Evolutionary conservation across 2,888 invertebrate species (phyloP).

Genomic region (Automeris io): DNA sequence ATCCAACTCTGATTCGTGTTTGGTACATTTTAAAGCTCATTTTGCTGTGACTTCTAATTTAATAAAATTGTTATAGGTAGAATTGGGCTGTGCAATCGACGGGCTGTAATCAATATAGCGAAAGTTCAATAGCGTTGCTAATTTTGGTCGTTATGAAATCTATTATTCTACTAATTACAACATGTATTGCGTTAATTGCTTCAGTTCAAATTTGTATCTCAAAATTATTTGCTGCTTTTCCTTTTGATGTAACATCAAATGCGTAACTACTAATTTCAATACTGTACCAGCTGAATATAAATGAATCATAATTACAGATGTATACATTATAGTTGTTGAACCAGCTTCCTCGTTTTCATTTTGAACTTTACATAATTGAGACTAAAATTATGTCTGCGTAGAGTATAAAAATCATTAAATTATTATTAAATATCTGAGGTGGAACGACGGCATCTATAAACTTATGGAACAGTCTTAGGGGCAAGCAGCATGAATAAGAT

Average conservation of each 20-base stretch:
- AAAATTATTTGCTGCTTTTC: constrained; percentile 1
- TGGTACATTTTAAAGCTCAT: constrained; percentile 18
- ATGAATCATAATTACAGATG: no score
- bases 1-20: constrained; percentile 25
- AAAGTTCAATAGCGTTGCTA: constrained; percentile 39
- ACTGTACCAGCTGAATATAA: no score
- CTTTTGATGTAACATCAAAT: constrained; percentile 5
- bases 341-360: no score
- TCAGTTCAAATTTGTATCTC: constrained; percentile 5
- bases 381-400: no score
- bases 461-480: no score
- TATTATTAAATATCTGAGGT: no score
- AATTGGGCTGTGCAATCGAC: constrained; percentile 33
- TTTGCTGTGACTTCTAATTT: constrained; percentile 16
- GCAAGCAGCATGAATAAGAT: no score
- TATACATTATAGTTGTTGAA: no score
- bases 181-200: constrained; percentile 23
- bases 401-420: no score
- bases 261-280: constrained; percentile 7
- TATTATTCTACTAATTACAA: constrained; percentile 32
- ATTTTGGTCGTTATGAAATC: constrained; percentile 38
- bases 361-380: no score
- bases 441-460: no score
- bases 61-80: constrained; percentile 25
- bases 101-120: constrained; percentile 34